Conservation (phyloP, 2,113 vertebrate species). For the Campylorhamphus procurvoides region DNA sequence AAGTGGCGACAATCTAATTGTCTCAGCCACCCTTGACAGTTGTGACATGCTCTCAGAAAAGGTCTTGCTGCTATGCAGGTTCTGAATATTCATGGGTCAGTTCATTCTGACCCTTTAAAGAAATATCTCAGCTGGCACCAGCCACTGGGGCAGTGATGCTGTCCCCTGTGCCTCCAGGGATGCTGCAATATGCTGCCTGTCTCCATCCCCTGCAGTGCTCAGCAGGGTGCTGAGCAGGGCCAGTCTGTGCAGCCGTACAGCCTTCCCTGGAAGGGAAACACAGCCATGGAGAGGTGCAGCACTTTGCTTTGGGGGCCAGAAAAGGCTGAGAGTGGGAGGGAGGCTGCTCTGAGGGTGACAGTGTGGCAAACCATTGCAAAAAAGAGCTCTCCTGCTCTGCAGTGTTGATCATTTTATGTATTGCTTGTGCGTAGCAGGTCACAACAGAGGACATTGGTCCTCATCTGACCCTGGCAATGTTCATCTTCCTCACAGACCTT, state of each 20-base stretch:
- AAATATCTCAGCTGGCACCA: neutral
- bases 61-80: neutral
- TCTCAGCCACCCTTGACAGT: neutral
- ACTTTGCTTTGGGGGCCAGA: neutral
- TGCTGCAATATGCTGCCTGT: neutral
- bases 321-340: neutral
- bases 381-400: neutral
- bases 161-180: neutral
- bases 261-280: neutral
- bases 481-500: neutral
- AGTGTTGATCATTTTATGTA: neutral
- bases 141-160: neutral
- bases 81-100: neutral
- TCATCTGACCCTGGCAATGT: neutral
- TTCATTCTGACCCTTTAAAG: neutral
- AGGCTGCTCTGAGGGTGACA: neutral
- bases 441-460: neutral
- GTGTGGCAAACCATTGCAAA: neutral
- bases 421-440: neutral
- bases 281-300: neutral
- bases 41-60: neutral
- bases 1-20: neutral
- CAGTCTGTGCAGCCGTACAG: rapidly evolving
- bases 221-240: neutral
- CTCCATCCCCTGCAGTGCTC: neutral